Conservation (phyloP, 2,113 vertebrate species). For the Falcunculus frontatus region DNA sequence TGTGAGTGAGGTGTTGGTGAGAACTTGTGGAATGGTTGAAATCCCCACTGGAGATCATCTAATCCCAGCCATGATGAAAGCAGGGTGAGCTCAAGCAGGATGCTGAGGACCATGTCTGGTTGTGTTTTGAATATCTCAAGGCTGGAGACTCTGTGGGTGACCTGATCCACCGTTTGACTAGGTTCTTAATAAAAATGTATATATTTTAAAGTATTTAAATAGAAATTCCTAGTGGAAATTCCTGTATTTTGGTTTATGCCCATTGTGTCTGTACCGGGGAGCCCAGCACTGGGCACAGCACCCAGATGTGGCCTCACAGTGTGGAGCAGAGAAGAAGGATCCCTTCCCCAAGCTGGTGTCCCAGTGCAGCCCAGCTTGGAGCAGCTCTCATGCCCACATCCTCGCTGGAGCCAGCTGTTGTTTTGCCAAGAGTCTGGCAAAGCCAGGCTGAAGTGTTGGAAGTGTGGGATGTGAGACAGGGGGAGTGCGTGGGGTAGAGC, state of each 20-base stretch:
- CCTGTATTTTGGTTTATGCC: background rate
- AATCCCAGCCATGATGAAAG: background rate
- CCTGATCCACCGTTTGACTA: background rate
- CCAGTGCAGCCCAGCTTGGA: background rate
- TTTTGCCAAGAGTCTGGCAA: background rate
- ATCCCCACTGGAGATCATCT: background rate
- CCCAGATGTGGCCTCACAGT: background rate
- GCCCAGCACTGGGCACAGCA: background rate
- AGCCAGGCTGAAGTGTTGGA: background rate
- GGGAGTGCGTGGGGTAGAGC: background rate
- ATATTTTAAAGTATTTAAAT: background rate
- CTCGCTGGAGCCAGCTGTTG: background rate
- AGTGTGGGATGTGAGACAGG: background rate
- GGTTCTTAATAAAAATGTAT: background rate
- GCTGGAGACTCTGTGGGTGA: background rate
- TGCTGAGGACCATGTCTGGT: background rate
- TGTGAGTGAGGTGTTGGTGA: background rate
- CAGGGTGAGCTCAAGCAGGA: background rate
- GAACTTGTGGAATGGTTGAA: background rate
- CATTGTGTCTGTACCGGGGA: background rate
- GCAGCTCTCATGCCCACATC: background rate
- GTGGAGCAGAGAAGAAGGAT: background rate
- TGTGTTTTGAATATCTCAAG: background rate
- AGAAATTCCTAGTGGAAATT: background rate
- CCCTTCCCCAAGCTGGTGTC: background rate